Percentiles rank a stretch among this genome's conserved stretches.
phyloP scores from a whole-genome alignment of 2,113 vertebrate species.

The Bungarus multicinctus region DNA sequence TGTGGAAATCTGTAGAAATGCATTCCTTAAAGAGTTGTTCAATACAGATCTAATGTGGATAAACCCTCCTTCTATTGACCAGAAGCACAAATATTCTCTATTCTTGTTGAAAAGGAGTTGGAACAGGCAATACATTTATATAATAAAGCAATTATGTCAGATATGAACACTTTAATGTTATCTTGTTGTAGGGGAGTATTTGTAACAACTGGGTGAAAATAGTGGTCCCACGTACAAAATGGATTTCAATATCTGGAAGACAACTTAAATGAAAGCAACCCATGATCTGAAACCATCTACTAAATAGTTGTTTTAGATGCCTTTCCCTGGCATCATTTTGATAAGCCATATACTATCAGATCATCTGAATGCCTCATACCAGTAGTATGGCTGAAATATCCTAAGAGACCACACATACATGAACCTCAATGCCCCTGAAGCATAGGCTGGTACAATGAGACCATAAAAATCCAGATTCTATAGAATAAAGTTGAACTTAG shows the following conservation, averaged over 20 bases:
- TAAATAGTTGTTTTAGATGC: background rate
- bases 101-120: background rate
- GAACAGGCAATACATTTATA: background rate
- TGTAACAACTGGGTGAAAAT: background rate
- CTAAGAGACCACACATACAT: background rate
- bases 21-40: background rate
- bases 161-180: background rate
- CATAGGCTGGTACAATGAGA: background rate
- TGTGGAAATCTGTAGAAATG: background rate
- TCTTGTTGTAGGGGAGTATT: background rate
- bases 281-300: background rate
- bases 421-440: background rate
- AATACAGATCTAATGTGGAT: background rate
- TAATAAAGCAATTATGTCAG: background rate
- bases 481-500: background rate
- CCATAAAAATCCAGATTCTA: background rate
- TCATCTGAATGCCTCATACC: background rate
- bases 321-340: background rate
- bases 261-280: background rate
- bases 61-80: background rate
- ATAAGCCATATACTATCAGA: background rate
- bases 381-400: background rate
- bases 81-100: background rate
- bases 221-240: background rate
- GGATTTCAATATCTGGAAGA: background rate